These are phyloP conservation scores for Aplochiton taeniatus DNA, from an alignment of 2,797 vertebrate species.

Conservation along the genomic window DNA sequence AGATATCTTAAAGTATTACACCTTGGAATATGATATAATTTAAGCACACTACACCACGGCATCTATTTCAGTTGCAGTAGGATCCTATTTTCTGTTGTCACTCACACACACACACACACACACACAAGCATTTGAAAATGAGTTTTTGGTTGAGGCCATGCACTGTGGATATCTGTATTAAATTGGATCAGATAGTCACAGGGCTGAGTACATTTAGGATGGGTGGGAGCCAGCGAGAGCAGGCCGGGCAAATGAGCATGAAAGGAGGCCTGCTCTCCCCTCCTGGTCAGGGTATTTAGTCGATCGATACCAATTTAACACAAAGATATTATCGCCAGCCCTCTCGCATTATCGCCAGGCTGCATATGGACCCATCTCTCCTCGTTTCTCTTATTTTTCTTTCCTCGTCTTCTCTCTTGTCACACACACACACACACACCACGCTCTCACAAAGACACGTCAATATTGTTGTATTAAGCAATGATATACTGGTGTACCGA, in stretches of 20 bases:
- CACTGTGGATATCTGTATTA: constrained; percentile 61
- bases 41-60: constrained; percentile 37
- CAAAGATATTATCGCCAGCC: constrained; percentile 66
- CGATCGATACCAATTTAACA: constrained; percentile 75
- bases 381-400: constrained; percentile 32
- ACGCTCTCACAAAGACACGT: constrained; percentile 55
- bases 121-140: constrained; percentile 48
- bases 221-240: constrained; percentile 52
- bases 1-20: constrained; percentile 23
- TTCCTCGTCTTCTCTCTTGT: constrained; percentile 19
- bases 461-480: constrained; percentile 66
- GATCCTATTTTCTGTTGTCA: background rate
- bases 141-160: constrained; percentile 56
- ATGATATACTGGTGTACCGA: constrained; percentile 45
- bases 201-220: constrained; percentile 25
- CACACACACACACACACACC: constrained; percentile 10
- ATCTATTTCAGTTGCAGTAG: too few relatives aligned
- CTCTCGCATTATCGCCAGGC: constrained; percentile 64
- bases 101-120: constrained; percentile 1
- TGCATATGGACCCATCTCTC: constrained; percentile 64
- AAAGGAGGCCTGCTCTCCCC: constrained; percentile 60
- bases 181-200: constrained; percentile 71
- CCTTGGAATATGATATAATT: constrained; percentile 24
- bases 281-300: constrained; percentile 70
- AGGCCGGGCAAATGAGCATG: constrained; percentile 56